These are phyloP conservation scores for Volucella inflata DNA, from an alignment of 2,888 invertebrate genomes.

Conservation along the genomic window DNA sequence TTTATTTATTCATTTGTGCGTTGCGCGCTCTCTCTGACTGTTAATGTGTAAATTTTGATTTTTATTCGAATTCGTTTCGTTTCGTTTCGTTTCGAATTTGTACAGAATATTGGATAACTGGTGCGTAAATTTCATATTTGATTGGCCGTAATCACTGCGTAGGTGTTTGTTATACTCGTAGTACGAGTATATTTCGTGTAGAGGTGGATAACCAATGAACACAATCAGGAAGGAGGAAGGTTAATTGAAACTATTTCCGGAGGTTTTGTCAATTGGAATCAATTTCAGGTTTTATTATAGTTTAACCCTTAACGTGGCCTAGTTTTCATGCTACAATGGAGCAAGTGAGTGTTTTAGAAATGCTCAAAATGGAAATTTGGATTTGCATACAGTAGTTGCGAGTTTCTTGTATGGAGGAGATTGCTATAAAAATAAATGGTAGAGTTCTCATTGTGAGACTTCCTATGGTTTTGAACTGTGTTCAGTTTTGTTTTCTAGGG, in stretches of 20 bases:
- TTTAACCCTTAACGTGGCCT: not conserved
- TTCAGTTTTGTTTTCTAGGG: no score
- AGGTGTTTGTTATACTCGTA: no score
- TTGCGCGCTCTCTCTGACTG: slow-evolving; percentile 6
- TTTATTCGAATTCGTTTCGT: slow-evolving; percentile 35
- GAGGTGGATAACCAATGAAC: not conserved
- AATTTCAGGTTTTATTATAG: slow-evolving; percentile 1
- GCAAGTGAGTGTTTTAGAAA: not conserved
- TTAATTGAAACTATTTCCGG: slow-evolving; percentile 33
- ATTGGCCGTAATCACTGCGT: slow-evolving; percentile 1
- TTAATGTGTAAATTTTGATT: slow-evolving; percentile 43
- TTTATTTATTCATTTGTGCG: slow-evolving; percentile 49
- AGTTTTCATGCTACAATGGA: not conserved
- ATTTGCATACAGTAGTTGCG: no score
- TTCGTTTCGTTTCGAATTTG: slow-evolving; percentile 17
- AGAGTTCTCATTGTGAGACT: no score
- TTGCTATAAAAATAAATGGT: no score
- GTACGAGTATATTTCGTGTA: not conserved
- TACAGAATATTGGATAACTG: slow-evolving; percentile 33
- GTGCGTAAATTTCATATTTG: slow-evolving; percentile 39
- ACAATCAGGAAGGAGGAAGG: no score
- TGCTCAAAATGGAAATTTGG: no score
- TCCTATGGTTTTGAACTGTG: no score
- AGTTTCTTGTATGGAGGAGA: no score
- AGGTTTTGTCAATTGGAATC: slow-evolving; percentile 17